Conservation (phyloP, 2,113 vertebrate species). For the Laticauda laticaudata region DNA sequence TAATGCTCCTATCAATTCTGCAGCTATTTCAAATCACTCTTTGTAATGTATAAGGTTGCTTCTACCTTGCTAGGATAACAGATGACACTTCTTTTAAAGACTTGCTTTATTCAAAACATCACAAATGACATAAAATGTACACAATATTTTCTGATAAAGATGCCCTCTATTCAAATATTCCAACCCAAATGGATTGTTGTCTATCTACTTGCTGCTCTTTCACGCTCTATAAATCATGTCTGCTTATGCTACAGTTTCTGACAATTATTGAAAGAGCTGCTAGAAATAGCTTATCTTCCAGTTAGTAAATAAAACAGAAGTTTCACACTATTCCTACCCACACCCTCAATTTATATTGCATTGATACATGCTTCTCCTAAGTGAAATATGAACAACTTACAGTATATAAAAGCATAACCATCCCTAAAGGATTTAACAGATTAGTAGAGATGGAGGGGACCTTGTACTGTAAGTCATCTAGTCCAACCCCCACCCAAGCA, state of each 20-base stretch:
- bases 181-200: constrained; percentile 9
- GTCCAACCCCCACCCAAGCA: too few relatives aligned
- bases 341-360: neutral
- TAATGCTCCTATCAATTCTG: constrained; percentile 6
- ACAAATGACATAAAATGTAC: neutral
- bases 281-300: neutral
- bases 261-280: neutral
- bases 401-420: neutral
- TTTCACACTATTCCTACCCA: neutral
- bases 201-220: neutral
- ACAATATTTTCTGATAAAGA: neutral
- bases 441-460: too few relatives aligned
- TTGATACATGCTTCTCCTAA: neutral
- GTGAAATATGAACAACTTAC: neutral
- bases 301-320: constrained; percentile 18
- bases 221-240: neutral
- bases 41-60: constrained; percentile 33
- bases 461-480: too few relatives aligned
- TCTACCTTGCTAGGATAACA: constrained; percentile 49
- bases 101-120: constrained; percentile 39
- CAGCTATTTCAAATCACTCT: constrained; percentile 52
- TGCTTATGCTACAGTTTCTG: constrained; percentile 10
- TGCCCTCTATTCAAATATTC: too few relatives aligned
- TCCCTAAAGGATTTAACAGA: neutral
- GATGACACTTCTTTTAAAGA: constrained; percentile 28